phyloP scores from a whole-genome alignment of 2,888 invertebrate species.

The Melikaiella ostensackeni region DNA sequence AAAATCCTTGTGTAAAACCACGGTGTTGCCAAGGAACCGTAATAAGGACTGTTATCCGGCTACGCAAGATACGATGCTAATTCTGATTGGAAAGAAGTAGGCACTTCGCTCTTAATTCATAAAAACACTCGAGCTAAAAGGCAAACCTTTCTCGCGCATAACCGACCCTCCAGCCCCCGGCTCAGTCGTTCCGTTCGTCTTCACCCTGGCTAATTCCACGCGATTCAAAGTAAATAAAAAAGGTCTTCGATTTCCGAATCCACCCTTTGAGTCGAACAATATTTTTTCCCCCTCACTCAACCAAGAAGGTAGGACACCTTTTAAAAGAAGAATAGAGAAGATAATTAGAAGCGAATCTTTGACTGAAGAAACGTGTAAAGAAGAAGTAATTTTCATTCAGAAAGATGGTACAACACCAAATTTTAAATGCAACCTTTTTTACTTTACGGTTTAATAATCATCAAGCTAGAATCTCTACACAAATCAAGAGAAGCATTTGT shows the following conservation, averaged over 20 bases:
- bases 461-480: not conserved
- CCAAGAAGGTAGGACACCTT: not conserved
- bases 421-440: not conserved
- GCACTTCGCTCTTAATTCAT: conserved; percentile 64
- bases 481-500: conserved; percentile 3
- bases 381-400: not conserved
- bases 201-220: conserved; percentile 29
- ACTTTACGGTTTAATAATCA: not conserved
- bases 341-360: not conserved
- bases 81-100: conserved; percentile 57
- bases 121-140: conserved; percentile 61
- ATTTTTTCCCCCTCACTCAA: not conserved
- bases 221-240: conserved; percentile 21
- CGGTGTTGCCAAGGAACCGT: conserved; percentile 21
- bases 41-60: conserved; percentile 51
- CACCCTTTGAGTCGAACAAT: conserved; percentile 13
- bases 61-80: conserved; percentile 55
- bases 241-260: conserved; percentile 50
- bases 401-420: not conserved
- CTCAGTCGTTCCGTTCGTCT: conserved; percentile 47
- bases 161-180: conserved; percentile 51
- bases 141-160: conserved; percentile 44
- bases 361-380: not conserved
- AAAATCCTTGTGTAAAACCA: not conserved
- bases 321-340: not conserved